phyloP scores from a whole-genome alignment of 2,113 vertebrate species.

The Xenotilapia caudafasciata region DNA sequence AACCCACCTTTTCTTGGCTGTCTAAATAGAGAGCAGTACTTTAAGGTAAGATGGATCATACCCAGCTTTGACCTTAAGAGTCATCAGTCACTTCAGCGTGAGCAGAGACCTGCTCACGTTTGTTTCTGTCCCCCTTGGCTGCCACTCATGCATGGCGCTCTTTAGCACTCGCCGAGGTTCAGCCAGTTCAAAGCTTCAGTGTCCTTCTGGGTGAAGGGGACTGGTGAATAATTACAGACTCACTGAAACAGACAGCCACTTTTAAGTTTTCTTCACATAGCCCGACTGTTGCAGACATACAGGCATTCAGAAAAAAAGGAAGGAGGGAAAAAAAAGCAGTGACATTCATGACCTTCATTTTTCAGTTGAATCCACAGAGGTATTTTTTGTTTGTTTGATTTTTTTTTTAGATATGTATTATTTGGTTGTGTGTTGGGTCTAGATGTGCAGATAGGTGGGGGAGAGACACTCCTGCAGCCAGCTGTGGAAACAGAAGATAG shows the following conservation, averaged over 20 bases:
- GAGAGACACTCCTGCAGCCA: background rate
- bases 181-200: background rate
- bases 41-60: background rate
- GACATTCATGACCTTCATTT: conserved; percentile 10
- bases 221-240: conserved; percentile 5
- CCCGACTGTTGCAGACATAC: background rate
- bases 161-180: background rate
- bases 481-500: conserved; percentile 56
- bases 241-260: background rate
- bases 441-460: conserved; percentile 19
- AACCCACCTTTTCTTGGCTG: background rate
- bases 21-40: background rate
- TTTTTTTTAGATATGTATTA: background rate
- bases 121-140: background rate
- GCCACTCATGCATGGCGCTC: background rate
- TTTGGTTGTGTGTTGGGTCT: background rate
- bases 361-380: background rate
- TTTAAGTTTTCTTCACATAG: background rate
- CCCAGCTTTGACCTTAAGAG: background rate
- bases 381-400: background rate
- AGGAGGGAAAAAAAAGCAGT: background rate
- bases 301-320: background rate
- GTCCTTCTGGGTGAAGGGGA: background rate
- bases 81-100: background rate
- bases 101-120: background rate